Evolutionary conservation across 2,797 vertebrate species (phyloP).

Genomic region (Pseudomugil tenellus): DNA sequence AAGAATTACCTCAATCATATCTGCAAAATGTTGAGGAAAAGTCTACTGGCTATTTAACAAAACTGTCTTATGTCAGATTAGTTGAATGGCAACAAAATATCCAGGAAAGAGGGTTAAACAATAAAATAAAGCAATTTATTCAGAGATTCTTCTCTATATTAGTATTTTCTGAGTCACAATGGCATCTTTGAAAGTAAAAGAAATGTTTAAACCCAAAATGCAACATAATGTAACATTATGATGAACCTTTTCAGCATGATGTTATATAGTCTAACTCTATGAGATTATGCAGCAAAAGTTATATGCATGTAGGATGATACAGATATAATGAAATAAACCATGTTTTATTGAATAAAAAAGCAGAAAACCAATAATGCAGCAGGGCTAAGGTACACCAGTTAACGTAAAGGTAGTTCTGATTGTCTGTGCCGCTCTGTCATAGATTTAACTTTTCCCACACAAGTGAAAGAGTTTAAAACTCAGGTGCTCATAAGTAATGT

Average conservation of each 20-base stretch:
- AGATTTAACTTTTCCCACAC: slow-evolving; percentile 20
- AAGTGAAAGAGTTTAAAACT: slow-evolving; percentile 16
- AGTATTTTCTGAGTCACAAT: neutral
- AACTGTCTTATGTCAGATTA: neutral
- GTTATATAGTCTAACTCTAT: slow-evolving; percentile 1
- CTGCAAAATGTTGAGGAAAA: too few relatives aligned
- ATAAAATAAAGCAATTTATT: neutral
- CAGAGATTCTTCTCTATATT: neutral
- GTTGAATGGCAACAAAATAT: neutral
- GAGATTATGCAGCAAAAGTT: neutral
- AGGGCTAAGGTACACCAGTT: slow-evolving; percentile 13
- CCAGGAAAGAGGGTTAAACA: neutral
- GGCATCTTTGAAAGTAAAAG: neutral
- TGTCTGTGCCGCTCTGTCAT: slow-evolving; percentile 4
- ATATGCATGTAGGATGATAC: slow-evolving; percentile 3
- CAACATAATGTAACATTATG: slow-evolving; percentile 6
- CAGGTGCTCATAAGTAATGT: slow-evolving; percentile 26
- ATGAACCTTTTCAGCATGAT: neutral
- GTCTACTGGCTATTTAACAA: neutral
- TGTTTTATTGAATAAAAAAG: slow-evolving; percentile 1
- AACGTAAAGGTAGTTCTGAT: slow-evolving; percentile 5
- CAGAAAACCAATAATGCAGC: neutral
- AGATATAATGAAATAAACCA: neutral
- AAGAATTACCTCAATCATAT: too few relatives aligned
- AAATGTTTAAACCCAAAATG: neutral